Evolutionary conservation across 2,888 invertebrate species (phyloP).

Genomic region (Mayetiola destructor): DNA sequence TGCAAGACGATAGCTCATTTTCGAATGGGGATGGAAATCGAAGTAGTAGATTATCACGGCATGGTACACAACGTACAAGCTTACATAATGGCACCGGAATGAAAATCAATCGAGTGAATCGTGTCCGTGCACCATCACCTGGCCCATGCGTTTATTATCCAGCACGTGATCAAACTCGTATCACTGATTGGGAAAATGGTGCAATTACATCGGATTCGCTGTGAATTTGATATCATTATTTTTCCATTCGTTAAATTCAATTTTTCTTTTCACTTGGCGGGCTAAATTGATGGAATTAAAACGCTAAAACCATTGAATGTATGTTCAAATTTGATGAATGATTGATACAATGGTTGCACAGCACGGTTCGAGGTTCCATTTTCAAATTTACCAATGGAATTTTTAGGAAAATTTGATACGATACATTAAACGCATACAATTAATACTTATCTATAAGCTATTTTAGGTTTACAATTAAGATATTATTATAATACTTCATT

Average conservation of each 20-base stretch:
- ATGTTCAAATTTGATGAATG: not conserved
- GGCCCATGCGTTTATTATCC: conserved; percentile 37
- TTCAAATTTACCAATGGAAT: too few species aligned
- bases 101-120: conserved; percentile 31
- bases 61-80: conserved; percentile 36
- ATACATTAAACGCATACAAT: too few species aligned
- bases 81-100: conserved; percentile 26
- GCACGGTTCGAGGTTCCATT: not conserved
- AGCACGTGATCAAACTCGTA: conserved; percentile 31
- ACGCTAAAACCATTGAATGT: not conserved
- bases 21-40: conserved; percentile 61
- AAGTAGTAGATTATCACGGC: conserved; percentile 41
- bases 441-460: too few species aligned
- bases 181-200: conserved; percentile 20
- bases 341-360: not conserved
- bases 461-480: too few species aligned
- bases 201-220: conserved; percentile 6
- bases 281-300: not conserved
- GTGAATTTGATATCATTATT: not conserved
- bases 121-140: conserved; percentile 35
- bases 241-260: not conserved
- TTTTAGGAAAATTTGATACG: too few species aligned
- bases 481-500: too few species aligned
- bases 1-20: conserved; percentile 69
- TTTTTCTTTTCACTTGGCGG: too few species aligned